Base-by-base conservation (phyloP, 2,797 vertebrate genomes). In the Mallotus villosus region DNA sequence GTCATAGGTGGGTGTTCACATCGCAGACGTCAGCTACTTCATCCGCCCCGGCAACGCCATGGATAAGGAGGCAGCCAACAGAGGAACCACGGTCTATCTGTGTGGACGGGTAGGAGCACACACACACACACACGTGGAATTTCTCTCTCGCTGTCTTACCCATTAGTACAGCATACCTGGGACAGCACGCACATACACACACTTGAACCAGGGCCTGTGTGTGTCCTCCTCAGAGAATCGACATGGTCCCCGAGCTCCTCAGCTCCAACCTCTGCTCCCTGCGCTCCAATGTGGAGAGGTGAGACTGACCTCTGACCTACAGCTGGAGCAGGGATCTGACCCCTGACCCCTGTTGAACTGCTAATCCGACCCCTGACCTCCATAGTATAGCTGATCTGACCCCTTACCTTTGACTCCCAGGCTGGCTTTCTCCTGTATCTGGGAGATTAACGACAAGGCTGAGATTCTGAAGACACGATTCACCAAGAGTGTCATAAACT, bases 241-340 rank as follows among this genome's bases (percentile, higher is more conserved):
- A 99, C 88, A 99, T 99, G 97, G 97, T 99, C 85, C 97, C 98
- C 61, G 97, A 98, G 71, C 86, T 99, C 78, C 96, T 99, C 72
- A 99, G 98, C 85, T 99, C 97, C 64, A 97, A 99, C 75, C 92
- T 99, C 37, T 99, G 98, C 76, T 99, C 98, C 57, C 86, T 99
- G 68, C 94, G 96, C 75, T 97, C 93, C 70, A 91, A 95, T 2
- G 96, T 99, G 75, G 97, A 99, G 79, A 96, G 98, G 97, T 99
- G 93, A 79, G 82, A 17, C 4, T 1, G 2, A 49, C 16, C 34
- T 64, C 51, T 12, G 37, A 46, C 19, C 27, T 7, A 25, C 29
- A 21, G 12, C 29, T 1, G 8, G 41, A 6, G 9, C 37, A 55
- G 12, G 41, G 41, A 14, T 12, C 46, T 63, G 22, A 46, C 2